These are phyloP conservation scores for Brenthis ino DNA, from an alignment of 2,888 invertebrate species.

Conservation along the genomic window DNA sequence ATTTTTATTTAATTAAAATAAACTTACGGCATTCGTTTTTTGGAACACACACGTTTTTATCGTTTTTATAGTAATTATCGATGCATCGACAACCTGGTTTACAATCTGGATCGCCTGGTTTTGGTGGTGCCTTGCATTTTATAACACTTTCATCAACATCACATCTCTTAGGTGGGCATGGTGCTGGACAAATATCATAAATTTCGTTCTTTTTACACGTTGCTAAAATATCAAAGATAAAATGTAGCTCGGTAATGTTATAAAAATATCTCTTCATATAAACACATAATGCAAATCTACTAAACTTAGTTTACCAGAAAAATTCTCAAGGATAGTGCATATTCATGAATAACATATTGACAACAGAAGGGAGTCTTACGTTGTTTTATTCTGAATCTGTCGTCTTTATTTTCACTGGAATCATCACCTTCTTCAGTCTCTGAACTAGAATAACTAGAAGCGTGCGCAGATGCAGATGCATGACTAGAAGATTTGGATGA, in stretches of 20 bases:
- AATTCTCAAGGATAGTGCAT: too few relatives aligned
- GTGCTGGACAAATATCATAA: slow-evolving; percentile 45
- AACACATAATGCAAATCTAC: too few relatives aligned
- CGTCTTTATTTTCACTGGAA: too few relatives aligned
- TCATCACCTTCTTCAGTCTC: too few relatives aligned
- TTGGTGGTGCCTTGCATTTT: slow-evolving; percentile 43
- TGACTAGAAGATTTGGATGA: too few relatives aligned
- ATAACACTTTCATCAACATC: slow-evolving; percentile 44
- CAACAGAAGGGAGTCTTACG: too few relatives aligned
- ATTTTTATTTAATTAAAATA: not conserved
- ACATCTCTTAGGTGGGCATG: slow-evolving; percentile 48
- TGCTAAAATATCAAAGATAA: slow-evolving; percentile 4
- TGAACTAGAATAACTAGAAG: too few relatives aligned
- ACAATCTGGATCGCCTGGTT: slow-evolving; percentile 49
- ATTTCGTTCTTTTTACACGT: slow-evolving; percentile 44
- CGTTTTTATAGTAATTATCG: slow-evolving; percentile 46
- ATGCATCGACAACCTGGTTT: slow-evolving; percentile 50
- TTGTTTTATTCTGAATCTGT: too few relatives aligned
- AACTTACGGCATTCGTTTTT: slow-evolving; percentile 39
- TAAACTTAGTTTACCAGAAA: too few relatives aligned
- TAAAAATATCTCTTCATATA: not conserved
- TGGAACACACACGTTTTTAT: slow-evolving; percentile 45
- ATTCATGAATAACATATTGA: too few relatives aligned
- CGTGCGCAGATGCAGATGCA: too few relatives aligned
- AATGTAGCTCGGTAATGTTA: not conserved